Evolutionary conservation across 2,888 invertebrate genomes (phyloP), one percentile per base, ranked within the genome.

Genomic region (Luperina nickerlii): DNA sequence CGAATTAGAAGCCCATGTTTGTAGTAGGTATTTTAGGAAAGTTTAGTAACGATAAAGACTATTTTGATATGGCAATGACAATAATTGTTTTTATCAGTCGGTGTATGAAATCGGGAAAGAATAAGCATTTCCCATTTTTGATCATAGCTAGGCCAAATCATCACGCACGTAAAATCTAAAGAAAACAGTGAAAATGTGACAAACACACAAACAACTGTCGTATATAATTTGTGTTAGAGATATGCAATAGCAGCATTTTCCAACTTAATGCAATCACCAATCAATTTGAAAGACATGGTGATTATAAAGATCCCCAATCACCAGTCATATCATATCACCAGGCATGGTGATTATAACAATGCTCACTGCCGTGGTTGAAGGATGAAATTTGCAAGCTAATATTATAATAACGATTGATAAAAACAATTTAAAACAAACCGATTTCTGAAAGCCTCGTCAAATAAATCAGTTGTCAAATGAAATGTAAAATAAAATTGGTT

Each of bases 21-120:
- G 24, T 69, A 72, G 38, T 54, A 71, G 32, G 74, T 72, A 74
- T 71, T 71, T 65, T 60, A 73, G 18, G 13, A 71, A 57, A 60
- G 54, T n/a, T 32, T 57, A 54, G 27, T 27, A 63, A 65, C 18
- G 13, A 60, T 27, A 65, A 74, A 84, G 77, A 81, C 32, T 84
- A 84, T 84, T 84, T 84, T 76, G 76, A 76, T 84, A 83, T 71
- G 84, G 51, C 15, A 74, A 63, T 66, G 66, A 69, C 48, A 6
- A 62, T 32, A n/a, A 66, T 67, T 84, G 63, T 68, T 81, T 57
- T 65, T 74, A 62, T 72, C 65, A 81, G 70, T 74, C 20, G 57
- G 42, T 51, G 24, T 27, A 54, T 57, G 8, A 38, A 15, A 24
- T 24, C 20, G 5, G n/a, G 6, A 32, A 38, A 24, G 32, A 63